Conservation (phyloP, 1,140 invertebrate species). For the Aphis gossypii region DNA sequence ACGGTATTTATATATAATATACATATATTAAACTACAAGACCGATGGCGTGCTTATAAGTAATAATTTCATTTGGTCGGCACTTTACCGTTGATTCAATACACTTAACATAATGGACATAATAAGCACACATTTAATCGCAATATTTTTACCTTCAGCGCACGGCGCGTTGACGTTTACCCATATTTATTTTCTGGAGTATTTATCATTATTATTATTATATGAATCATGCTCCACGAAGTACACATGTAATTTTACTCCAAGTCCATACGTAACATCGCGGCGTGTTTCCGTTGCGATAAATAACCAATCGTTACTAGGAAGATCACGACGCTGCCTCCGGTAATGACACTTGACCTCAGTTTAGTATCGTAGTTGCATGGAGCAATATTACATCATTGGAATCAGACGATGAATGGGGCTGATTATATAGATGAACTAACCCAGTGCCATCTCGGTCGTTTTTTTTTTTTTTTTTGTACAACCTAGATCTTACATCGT, state of each 20-base stretch:
- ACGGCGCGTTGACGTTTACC: not conserved
- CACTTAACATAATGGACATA: not conserved
- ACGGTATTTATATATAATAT: not conserved
- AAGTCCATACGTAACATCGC: constrained; percentile 2
- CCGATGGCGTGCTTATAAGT: not conserved
- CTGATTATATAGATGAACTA: constrained; percentile 53
- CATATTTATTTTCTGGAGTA: constrained; percentile 41
- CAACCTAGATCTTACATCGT: constrained; percentile 9
- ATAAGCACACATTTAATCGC: constrained; percentile 7
- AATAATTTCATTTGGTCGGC: not conserved
- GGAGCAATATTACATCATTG: constrained; percentile 27
- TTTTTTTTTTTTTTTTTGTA: not conserved
- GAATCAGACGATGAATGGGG: constrained; percentile 47
- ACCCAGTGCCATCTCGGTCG: constrained; percentile 46
- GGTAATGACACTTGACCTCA: constrained; percentile 53
- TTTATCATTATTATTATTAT: constrained; percentile 5
- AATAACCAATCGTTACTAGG: constrained; percentile 52
- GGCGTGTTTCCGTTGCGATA: constrained; percentile 53
- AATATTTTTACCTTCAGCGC: not conserved
- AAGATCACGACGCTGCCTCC: constrained; percentile 53
- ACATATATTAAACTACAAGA: too few species aligned
- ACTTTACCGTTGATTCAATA: not conserved
- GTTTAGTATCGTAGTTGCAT: constrained; percentile 40
- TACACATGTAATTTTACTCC: constrained; percentile 39
- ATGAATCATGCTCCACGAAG: constrained; percentile 41